These are phyloP conservation scores for Seriola dumerili DNA, from an alignment of 2,113 vertebrate genomes.

Conservation along the genomic window DNA sequence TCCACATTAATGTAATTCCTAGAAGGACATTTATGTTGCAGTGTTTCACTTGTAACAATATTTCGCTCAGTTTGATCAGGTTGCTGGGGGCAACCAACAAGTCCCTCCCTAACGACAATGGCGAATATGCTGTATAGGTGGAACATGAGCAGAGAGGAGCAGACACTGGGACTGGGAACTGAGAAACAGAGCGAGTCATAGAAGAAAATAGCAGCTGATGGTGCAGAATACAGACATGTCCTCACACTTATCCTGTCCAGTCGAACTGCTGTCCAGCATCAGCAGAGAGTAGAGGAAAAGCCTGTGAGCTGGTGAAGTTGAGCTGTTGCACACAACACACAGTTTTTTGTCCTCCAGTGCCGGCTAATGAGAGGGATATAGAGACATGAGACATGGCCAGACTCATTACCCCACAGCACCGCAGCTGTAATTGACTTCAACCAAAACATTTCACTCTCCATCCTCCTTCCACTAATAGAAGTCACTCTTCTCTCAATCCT, in stretches of 20 bases:
- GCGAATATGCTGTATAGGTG: constrained; percentile 42
- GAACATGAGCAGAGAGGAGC: constrained; percentile 32
- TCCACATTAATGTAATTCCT: neutral
- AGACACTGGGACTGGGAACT: neutral
- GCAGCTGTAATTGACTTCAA: constrained; percentile 64
- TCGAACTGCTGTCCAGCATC: constrained; percentile 20
- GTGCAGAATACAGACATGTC: constrained; percentile 25
- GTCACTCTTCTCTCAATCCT: constrained; percentile 38
- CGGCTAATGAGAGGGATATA: constrained; percentile 68
- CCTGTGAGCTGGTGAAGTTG: neutral
- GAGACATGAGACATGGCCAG: constrained; percentile 46
- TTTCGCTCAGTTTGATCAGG: constrained; percentile 55
- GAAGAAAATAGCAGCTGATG: neutral
- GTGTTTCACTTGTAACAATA: constrained; percentile 54
- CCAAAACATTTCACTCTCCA: constrained; percentile 53
- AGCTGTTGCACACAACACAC: constrained; percentile 41
- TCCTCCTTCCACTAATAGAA: constrained; percentile 31
- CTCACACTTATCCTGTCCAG: constrained; percentile 42
- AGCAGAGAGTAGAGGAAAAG: constrained; percentile 17
- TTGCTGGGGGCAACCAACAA: constrained; percentile 62
- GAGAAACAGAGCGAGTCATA: constrained; percentile 46
- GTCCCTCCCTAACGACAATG: constrained; percentile 20
- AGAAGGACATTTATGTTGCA: constrained; percentile 23
- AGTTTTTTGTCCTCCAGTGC: constrained; percentile 42
- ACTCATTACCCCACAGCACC: constrained; percentile 55